Base-by-base conservation (phyloP, 2,113 vertebrate genomes). In the Mustela nigripes region DNA sequence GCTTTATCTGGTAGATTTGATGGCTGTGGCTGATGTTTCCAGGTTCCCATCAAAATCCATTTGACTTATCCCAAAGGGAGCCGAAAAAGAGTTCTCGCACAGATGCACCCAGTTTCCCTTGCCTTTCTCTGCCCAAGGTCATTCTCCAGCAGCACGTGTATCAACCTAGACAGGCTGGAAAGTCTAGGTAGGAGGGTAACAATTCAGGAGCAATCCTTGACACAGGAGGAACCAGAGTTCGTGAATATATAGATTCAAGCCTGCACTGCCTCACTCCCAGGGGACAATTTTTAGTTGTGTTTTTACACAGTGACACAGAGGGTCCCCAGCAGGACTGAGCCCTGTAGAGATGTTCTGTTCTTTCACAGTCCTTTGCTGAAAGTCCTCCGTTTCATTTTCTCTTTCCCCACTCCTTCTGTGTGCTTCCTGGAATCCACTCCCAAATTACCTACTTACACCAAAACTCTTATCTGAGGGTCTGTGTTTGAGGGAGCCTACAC, bases 391-490 rank as follows among this genome's bases (percentile, higher is more conserved):
- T 12, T 33, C 26, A 19, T 69, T 18, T 62, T 58, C 22, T 93
- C 19, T 95, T 42, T 28, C 24, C 16, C 6, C 7, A 14, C 11
- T 81, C 6, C 50, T 3, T 78, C 81, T 39, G 1, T 56, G 31
- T 65, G 5, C 45, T 93, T 69, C n/a, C 86, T 63, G n/a, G 11
- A 56, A 94, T 50, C 12, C 36, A 69, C 56, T 92, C 31, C 28
- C 74, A 85, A 81, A 87, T 62, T 65, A 82, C 94, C 79, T 71
- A 42, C 42, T n/a, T 28, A 53, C 0, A 60, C 12, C 36, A 36
- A 90, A 94, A 88, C 78, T 95, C 33, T 69, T 83, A 87, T n/a
- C 11, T 50, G 18, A 83, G 22, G 28, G 39, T 92, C 63, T 94
- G 21, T 11, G 1, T 84, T 67, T 87, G 65, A 96, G 56, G 48